Base-by-base conservation (phyloP, 1,140 invertebrate genomes). In the Zaprionus gabonicus region DNA sequence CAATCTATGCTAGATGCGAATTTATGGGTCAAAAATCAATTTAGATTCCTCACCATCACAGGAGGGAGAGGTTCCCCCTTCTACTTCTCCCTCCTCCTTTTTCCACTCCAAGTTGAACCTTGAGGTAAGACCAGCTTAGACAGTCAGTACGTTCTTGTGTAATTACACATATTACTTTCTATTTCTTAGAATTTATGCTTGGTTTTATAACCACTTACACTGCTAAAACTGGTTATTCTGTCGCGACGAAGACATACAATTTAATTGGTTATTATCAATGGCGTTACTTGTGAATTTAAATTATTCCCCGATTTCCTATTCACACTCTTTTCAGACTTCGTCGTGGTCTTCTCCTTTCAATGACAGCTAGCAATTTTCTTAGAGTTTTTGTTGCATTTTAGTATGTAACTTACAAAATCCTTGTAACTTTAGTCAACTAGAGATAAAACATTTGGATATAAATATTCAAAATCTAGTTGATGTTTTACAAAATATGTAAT, bases 1-100 rank as follows among this genome's bases (percentile, higher is more conserved):
- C 13, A 34, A 64, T 67, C 55, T 41, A 73, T 46, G 28, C 58
- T 46, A 56, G 51, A 51, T 64, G 55, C 6, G 15, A 75, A 71
- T 71, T 75, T 70, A 71, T 70, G 53, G 17, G 41, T 17, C 58
- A 41, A 23, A 53, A 62, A 64, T 75, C 41, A 71, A 64, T 64
- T 70, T 71, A 7, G 55, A 38, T 57, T 38, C 36, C 34, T 41
- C 15, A 34, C 4, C 12, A 12, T 34, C 31, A 10, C 9, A 12
- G 4, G 15, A 20, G 20, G 20, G 20, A 36, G n/a, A 44, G 25
- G 28, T 46, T 27, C 9, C 2, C 3, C 5, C 20, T n/a, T 38
- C 13, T 20, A 4, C 0, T 5, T 27, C 27, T 27, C 28, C 28
- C 28, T 28, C 7, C 28, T 31, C 6, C 28, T 31, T 31, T 31